A percentile compares a stretch with the other conserved stretches of the same genome.
These are phyloP conservation scores for Strix uralensis DNA, from an alignment of 2,113 vertebrate genomes.

Conservation along the genomic window DNA sequence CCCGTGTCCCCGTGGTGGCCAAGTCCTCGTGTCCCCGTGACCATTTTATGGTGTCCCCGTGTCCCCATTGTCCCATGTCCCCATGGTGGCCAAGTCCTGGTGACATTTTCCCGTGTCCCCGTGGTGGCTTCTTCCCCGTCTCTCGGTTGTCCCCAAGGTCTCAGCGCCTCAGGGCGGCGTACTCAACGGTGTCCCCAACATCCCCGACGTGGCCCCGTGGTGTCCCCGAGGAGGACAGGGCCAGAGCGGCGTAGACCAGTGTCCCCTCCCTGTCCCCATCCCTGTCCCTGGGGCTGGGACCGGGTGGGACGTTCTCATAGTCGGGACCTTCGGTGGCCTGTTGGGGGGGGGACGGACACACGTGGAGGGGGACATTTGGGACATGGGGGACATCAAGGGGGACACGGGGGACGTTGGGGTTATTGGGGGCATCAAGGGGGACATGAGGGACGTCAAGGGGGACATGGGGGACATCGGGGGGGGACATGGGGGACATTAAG, in stretches of 20 bases:
- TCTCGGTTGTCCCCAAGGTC: background rate
- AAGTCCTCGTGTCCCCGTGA: too few species aligned
- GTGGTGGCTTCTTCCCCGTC: background rate
- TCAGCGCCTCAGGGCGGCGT: background rate
- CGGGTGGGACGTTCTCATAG: background rate
- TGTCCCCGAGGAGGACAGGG: background rate
- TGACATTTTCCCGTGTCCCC: background rate
- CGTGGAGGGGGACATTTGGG: background rate
- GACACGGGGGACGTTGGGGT: too few species aligned
- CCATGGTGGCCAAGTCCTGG: background rate
- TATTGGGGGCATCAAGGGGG: too few species aligned
- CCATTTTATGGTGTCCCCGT: too few species aligned
- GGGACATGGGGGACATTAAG: too few species aligned
- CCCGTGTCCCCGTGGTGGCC: too few species aligned
- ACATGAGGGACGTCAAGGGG: too few species aligned
- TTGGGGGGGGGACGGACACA: background rate
- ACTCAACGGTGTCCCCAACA: background rate
- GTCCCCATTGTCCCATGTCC: background rate
- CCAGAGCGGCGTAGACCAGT: background rate
- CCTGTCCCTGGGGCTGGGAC: background rate
- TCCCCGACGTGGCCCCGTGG: rapidly evolving
- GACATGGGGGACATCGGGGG: too few species aligned
- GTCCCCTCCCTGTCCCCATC: background rate
- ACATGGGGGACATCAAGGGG: too few species aligned
- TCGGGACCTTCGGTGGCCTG: background rate